Evolutionary conservation across 2,113 vertebrate species (phyloP), one percentile per base, ranked within the genome.

Genomic region (Myrmecobius fasciatus): DNA sequence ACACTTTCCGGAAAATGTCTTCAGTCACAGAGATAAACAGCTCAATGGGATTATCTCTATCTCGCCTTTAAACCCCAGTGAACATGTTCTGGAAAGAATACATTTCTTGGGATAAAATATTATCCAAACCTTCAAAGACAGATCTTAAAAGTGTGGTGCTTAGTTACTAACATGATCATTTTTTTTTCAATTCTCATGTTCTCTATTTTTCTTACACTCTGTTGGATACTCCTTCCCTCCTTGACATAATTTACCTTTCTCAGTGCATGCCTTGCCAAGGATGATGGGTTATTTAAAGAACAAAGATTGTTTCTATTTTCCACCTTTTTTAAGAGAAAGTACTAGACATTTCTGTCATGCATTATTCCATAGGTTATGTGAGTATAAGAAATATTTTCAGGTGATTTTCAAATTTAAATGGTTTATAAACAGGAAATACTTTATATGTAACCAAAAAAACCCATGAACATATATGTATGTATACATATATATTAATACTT

Each of bases 21-120:
- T 96, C 89, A 95, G 89, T 93, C 89, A 95, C 83, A 90, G 91
- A 97, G 95, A 97, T 95, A 97, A 97, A 97, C 83, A 95, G 95
- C 90, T 97, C 95, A 95, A 94, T 95, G 88, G 60, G 60, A 97
- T 97, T 96, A 53, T 95, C 91, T 97, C 96, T 94, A 0, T 91
- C 92, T 94, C 48, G 89, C 96, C 91, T 94, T 95, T 97, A 97
- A 97, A 93, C 52, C 49, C 89, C 52, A 91, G 43, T 8, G 89
- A 96, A 91, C 95, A 93, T 12, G 96, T 36, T 52, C 52, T 54
- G 8, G 26, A 49, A 67, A 47, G 47, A 53, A 53, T 43, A 52
- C 49, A 91, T 89, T 93, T 92, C 67, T 91, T 91, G 92, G 89
- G 83, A 97, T 94, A 93, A 95, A 97, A 92, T 95, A 93, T 93